Evolutionary conservation across 1,140 invertebrate genomes (phyloP).

Genomic region (Gonioctena quinquepunctata): DNA sequence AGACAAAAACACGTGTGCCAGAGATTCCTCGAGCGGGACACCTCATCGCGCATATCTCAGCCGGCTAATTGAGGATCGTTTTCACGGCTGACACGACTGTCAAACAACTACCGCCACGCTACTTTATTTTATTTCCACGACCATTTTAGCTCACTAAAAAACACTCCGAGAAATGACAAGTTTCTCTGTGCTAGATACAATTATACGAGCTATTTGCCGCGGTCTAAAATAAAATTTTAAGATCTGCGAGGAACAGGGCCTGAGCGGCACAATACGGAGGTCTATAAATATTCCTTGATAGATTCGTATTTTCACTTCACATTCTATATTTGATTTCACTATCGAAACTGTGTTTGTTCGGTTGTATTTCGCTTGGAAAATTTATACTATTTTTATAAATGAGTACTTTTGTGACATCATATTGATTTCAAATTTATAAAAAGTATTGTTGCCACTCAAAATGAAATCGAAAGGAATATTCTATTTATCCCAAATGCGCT

Average conservation of each 20-base stretch:
- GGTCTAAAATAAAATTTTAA: constrained; percentile 35
- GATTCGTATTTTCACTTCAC: too few species aligned
- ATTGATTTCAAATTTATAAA: too few species aligned
- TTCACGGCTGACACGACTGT: constrained; percentile 48
- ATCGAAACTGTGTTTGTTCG: too few species aligned
- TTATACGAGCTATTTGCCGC: constrained; percentile 45
- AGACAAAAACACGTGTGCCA: constrained; percentile 9
- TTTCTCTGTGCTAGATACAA: constrained; percentile 33
- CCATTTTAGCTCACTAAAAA: constrained; percentile 36
- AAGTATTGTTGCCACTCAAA: too few species aligned
- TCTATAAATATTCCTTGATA: too few species aligned
- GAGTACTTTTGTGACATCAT: too few species aligned
- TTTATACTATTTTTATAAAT: too few species aligned
- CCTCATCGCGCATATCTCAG: constrained; percentile 40
- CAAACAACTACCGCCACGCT: constrained; percentile 43
- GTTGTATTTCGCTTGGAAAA: too few species aligned
- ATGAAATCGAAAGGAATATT: too few species aligned
- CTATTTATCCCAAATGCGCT: too few species aligned
- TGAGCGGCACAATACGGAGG: neutral
- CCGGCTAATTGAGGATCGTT: constrained; percentile 47
- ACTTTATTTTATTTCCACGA: constrained; percentile 36
- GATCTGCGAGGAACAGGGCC: neutral
- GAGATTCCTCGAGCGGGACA: neutral
- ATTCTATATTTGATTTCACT: too few species aligned
- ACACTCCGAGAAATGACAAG: constrained; percentile 27